Percentiles rank a stretch among this genome's conserved stretches.
phyloP scores from a whole-genome alignment of 2,797 vertebrate genomes.

The Rhinophrynus dorsalis region DNA sequence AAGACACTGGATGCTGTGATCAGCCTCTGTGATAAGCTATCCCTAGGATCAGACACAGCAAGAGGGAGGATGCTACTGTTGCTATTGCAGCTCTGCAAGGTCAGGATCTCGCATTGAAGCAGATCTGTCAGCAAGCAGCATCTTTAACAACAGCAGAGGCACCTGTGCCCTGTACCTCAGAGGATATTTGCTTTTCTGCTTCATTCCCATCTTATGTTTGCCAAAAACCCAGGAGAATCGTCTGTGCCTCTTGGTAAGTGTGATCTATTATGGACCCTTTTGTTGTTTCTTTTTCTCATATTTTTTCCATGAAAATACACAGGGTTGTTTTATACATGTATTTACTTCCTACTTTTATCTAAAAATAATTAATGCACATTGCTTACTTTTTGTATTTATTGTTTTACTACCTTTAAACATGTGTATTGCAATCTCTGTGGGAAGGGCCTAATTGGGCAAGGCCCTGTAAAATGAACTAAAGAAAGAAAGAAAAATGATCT shows the following conservation, averaged over 20 bases:
- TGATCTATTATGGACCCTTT: not conserved
- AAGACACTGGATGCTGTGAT: slow-evolving; percentile 8
- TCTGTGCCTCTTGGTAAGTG: slow-evolving; percentile 17
- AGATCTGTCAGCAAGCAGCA: slow-evolving; percentile 9
- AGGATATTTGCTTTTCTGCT: not conserved
- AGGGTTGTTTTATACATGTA: not conserved
- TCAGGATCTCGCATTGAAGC: slow-evolving; percentile 35
- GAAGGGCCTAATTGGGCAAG: slow-evolving; percentile 10
- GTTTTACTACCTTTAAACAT: not conserved
- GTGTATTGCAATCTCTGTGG: not conserved
- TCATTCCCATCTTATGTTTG: slow-evolving; percentile 10
- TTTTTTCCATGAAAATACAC: not conserved
- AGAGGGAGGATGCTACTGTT: slow-evolving; percentile 27
- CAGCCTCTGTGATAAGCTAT: slow-evolving; percentile 19
- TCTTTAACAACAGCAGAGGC: not conserved
- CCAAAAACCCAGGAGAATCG: slow-evolving; percentile 7
- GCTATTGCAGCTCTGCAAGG: slow-evolving; percentile 40
- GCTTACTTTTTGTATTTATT: not conserved
- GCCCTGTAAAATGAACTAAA: too few relatives aligned
- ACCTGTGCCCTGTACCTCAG: not conserved
- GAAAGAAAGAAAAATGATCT: not conserved
- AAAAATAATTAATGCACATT: not conserved
- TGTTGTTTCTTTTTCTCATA: not conserved
- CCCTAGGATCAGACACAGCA: not conserved
- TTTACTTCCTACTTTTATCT: not conserved